Evolutionary conservation across 2,888 invertebrate genomes (phyloP).

Genomic region (Rhagium mordax): DNA sequence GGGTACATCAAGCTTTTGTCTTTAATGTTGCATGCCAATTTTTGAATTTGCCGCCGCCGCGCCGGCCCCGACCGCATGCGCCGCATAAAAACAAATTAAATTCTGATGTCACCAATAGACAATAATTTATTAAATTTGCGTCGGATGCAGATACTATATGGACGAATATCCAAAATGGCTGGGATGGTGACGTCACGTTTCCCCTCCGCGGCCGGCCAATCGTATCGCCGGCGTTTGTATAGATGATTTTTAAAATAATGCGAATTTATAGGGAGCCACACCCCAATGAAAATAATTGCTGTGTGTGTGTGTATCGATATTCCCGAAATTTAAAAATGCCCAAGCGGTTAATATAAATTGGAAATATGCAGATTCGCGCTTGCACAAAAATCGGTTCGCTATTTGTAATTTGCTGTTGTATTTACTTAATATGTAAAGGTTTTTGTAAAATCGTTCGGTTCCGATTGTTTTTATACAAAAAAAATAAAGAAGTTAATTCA

Average conservation of each 20-base stretch:
- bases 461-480: too few relatives aligned
- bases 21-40: constrained; percentile 42
- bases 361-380: constrained; percentile 41
- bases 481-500: too few relatives aligned
- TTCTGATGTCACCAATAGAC: constrained; percentile 43
- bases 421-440: too few relatives aligned
- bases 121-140: constrained; percentile 52
- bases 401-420: constrained; percentile 33
- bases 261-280: constrained; percentile 47
- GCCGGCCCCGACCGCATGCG: constrained; percentile 38
- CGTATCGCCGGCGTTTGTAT: constrained; percentile 44
- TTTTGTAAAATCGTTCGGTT: too few relatives aligned
- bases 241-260: constrained; percentile 51
- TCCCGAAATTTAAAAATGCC: constrained; percentile 22
- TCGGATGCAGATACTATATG: constrained; percentile 47
- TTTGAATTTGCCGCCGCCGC: constrained; percentile 46
- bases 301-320: constrained; percentile 45
- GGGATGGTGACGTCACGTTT: constrained; percentile 52
- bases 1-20: not conserved
- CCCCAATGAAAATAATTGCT: constrained; percentile 46
- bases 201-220: constrained; percentile 51
- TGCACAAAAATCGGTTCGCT: constrained; percentile 31
- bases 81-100: constrained; percentile 45
- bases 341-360: constrained; percentile 41
- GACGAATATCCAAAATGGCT: constrained; percentile 55